Conservation (phyloP, 2,797 vertebrate species). For the Gobionotothen gibberifrons region DNA sequence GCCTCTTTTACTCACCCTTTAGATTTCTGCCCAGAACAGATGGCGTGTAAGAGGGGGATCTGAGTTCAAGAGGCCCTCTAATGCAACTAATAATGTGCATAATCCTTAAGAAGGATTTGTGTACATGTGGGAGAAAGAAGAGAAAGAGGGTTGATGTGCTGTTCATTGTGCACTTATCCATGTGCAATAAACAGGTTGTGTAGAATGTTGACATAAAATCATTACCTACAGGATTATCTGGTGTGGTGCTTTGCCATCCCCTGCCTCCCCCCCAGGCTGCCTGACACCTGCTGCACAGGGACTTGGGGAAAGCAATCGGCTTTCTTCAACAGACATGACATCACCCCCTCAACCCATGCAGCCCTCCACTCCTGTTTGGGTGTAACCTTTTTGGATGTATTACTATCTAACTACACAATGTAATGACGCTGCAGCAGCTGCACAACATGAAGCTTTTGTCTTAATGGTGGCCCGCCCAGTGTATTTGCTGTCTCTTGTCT, state of each 20-base stretch:
- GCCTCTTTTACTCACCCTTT: slow-evolving; percentile 47
- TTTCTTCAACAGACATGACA: slow-evolving; percentile 68
- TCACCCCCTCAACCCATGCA: slow-evolving; percentile 56
- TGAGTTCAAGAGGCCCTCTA: slow-evolving; percentile 54
- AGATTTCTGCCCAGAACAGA: slow-evolving; percentile 69
- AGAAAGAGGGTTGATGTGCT: slow-evolving; percentile 3
- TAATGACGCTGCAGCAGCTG: slow-evolving; percentile 33
- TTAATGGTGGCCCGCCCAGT: neutral
- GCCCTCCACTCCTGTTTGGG: slow-evolving; percentile 56
- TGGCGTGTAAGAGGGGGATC: slow-evolving; percentile 65
- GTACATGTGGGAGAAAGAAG: slow-evolving; percentile 16
- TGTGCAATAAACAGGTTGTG: slow-evolving; percentile 17
- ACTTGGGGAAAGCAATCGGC: slow-evolving; percentile 46
- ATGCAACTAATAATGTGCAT: slow-evolving; percentile 57
- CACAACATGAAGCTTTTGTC: slow-evolving; percentile 17
- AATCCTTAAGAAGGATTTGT: slow-evolving; percentile 52
- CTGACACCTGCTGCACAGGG: slow-evolving; percentile 71
- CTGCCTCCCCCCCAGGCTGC: slow-evolving; percentile 31
- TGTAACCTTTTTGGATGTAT: slow-evolving; percentile 57
- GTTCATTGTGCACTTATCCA: slow-evolving; percentile 1
- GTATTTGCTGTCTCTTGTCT: slow-evolving; percentile 5
- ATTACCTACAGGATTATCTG: slow-evolving; percentile 61
- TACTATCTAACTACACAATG: slow-evolving; percentile 38
- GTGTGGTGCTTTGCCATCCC: slow-evolving; percentile 37
- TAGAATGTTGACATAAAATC: slow-evolving; percentile 54